Evolutionary conservation across 2,113 vertebrate species (phyloP), one percentile per base, ranked within the genome.

Genomic region (Gopherus evgoodei): DNA sequence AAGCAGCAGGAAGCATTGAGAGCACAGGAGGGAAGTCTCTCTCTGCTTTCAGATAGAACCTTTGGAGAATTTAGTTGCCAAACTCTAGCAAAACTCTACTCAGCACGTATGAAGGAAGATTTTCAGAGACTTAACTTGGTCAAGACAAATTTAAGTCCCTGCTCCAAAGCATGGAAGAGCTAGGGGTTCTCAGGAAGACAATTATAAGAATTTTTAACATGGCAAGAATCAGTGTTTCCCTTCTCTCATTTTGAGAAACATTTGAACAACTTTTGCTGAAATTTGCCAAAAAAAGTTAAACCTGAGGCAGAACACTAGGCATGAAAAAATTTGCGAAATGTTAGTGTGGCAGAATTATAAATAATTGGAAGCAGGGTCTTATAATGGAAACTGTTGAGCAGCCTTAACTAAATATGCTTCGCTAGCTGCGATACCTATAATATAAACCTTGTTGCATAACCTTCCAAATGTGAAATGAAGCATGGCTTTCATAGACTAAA

Each of bases 331-430:
- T 72, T 93, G 76, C 87, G 75, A 84, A 78, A 91, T 59, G 90
- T 94, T 94, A 86, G 27, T 90, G 94, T 93, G 91, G 87, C 91
- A 92, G 31, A 62, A 78, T 81, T 91, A 90, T 93, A 93, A 78
- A 59, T 31, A 1, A 19, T 83, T 91, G 81, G 93, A 91, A 95
- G 72, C n/a, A 50, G 19, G 8, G 59, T 83, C 78, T 93, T 53
- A 76, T 83, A 97, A 94, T 79, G 87, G 27, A 21, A 90, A 69
- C 83, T 89, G 76, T 95, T 96, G 87, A 84, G 85, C 87, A 97
- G 93, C 56, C 49, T 89, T 91, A 86, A 86, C 94, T 90, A 97
- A 79, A 44, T 8, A 75, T 59, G 9, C 56, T 57, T 57, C 56
- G 4, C 56, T 57, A 27, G 25, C 56, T 57, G 25, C 5, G 11